Percentiles rank a stretch among this genome's conserved stretches.
Evolutionary conservation across 2,888 invertebrate genomes (phyloP).

Genomic region (Parthenolecanium corni): DNA sequence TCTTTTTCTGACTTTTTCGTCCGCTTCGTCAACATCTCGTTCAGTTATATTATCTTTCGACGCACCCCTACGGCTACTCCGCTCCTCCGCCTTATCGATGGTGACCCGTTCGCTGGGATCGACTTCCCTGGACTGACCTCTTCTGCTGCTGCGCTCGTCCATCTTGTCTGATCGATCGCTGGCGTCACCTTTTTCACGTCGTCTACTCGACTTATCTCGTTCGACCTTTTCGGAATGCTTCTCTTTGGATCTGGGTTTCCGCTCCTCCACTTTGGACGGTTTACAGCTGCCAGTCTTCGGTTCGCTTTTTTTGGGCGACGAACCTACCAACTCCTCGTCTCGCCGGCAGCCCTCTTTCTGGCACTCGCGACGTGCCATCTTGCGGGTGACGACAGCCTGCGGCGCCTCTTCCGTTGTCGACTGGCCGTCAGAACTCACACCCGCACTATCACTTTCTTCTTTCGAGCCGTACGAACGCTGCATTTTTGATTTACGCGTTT

Average conservation of each 20-base stretch:
- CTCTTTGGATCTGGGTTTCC: not conserved
- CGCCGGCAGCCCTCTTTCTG: not conserved
- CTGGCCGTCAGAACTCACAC: too few relatives aligned
- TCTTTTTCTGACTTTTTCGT: too few relatives aligned
- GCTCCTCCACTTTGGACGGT: not conserved
- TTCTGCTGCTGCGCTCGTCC: too few relatives aligned
- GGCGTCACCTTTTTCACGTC: not conserved
- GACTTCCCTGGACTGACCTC: too few relatives aligned
- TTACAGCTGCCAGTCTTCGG: not conserved
- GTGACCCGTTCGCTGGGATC: not conserved
- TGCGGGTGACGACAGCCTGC: constrained; percentile 9
- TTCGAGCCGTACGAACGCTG: not conserved
- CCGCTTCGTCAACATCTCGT: too few relatives aligned
- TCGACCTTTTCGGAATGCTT: not conserved
- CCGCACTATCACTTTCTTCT: not conserved
- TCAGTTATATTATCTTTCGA: too few relatives aligned
- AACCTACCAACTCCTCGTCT: not conserved
- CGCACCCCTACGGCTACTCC: too few relatives aligned
- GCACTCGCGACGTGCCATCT: constrained; percentile 14
- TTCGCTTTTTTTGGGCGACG: not conserved
- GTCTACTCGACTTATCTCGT: not conserved
- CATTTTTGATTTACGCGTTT: constrained; percentile 12
- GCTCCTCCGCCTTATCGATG: too few relatives aligned
- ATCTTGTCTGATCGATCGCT: too few relatives aligned
- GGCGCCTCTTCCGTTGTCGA: not conserved